Evolutionary conservation across 2,888 invertebrate species (phyloP), one percentile per base, ranked within the genome.

Genomic region (Pheosia tremula): DNA sequence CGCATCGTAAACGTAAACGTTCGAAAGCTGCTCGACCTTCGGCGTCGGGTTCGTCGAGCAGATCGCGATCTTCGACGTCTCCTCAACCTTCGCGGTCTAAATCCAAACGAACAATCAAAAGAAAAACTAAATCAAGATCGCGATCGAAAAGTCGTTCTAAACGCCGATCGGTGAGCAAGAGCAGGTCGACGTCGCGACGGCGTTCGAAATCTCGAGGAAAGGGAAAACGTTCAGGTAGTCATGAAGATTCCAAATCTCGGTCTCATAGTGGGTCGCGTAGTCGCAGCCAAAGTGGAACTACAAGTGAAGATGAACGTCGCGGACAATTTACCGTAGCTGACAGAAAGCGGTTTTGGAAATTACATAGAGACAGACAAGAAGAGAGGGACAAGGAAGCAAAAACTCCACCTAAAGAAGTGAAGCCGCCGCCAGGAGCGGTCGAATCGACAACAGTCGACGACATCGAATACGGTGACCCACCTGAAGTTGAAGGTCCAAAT

Each of bases 311-410:
- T 55, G 89, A 89, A 66, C 84, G 92, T 3, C 88, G 92, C 24
- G 93, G 93, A 0, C 93, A 93, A 67, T 93, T 93, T 69, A 93
- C 93, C 3, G 93, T 93, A 6, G 89, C 89, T 3, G 93, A 93
- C 65, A 84, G 93, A 54, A 93, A 93, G 68, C 82, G 90, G 45
- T 93, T 85, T 72, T 93, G 93, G 93, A 92, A 91, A 75, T 73
- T 88, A 66, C 92, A 91, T 67, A 86, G 86, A 66, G 82, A 78
- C 13, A 83, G 85, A 47, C 86, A 87, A 60, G 89, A 86, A 60
- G 89, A 86, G 62, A 82, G 70, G 47, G 81, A 84, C 60, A 82
- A 73, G 57, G 83, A 81, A 10, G 49, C 74, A 11, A 86, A 78
- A 68, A 81, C 86, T 47, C 90, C 91, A 24, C 86, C 86, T 1